Percentiles rank a stretch among this genome's conserved stretches.
phyloP scores from a whole-genome alignment of 2,797 vertebrate genomes.

The Phalanger gymnotis region DNA sequence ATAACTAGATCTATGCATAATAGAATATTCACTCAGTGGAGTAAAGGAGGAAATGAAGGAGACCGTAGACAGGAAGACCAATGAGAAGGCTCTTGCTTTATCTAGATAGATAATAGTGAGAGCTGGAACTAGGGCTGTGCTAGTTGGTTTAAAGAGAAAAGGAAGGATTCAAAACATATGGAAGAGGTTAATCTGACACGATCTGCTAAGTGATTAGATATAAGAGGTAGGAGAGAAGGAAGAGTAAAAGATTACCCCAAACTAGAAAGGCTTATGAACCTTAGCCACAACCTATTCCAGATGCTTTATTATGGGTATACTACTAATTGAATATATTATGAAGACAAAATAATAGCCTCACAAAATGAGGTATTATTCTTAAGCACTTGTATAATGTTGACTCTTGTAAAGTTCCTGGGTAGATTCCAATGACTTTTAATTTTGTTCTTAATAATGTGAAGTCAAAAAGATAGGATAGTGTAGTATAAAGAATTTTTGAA shows the following conservation, averaged over 20 bases:
- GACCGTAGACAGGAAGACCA: background rate
- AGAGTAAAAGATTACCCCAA: background rate
- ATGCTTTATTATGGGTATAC: background rate
- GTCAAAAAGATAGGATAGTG: background rate
- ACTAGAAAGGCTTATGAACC: background rate
- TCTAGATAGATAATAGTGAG: background rate
- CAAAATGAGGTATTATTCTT: background rate
- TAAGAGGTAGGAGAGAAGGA: background rate
- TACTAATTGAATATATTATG: background rate
- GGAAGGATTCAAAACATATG: background rate
- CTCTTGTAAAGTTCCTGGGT: background rate
- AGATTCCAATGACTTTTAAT: background rate
- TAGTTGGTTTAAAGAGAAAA: background rate
- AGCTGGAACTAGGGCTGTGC: background rate
- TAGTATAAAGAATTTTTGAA: background rate
- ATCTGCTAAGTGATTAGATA: background rate
- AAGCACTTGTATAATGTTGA: background rate
- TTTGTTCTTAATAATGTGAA: background rate
- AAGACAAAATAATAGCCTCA: background rate
- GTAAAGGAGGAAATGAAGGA: background rate
- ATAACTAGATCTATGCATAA: background rate
- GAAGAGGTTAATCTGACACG: background rate
- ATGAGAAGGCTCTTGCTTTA: background rate
- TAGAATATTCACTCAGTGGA: background rate
- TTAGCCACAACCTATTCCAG: background rate